phyloP scores from a whole-genome alignment of 2,888 invertebrate genomes.

The Maniola hyperantus region DNA sequence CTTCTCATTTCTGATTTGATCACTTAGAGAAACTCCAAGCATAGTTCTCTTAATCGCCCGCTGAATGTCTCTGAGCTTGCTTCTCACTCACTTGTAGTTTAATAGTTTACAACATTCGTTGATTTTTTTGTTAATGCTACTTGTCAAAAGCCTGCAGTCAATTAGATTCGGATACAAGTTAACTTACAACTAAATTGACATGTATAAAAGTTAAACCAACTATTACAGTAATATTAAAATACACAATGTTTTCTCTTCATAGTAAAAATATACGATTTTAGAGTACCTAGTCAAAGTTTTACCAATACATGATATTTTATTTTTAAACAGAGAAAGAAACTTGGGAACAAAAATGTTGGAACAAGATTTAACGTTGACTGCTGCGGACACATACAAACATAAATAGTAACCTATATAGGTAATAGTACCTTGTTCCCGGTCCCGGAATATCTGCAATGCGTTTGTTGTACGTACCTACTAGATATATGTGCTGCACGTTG shows the following conservation, averaged over 20 bases:
- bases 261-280: background rate
- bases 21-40: too few relatives aligned
- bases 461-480: conserved; percentile 1
- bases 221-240: background rate
- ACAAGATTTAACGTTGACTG: conserved; percentile 9
- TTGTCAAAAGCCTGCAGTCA: too few relatives aligned
- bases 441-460: conserved; percentile 18
- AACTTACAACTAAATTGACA: too few relatives aligned
- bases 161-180: too few relatives aligned
- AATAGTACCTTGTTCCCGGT: conserved; percentile 1
- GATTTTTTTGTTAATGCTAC: too few relatives aligned
- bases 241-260: background rate
- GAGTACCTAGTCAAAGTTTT: background rate
- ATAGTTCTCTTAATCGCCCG: too few relatives aligned
- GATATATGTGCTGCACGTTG: conserved; percentile 1
- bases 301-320: background rate
- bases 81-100: too few relatives aligned
- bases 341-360: background rate
- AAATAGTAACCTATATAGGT: conserved; percentile 1
- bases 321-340: background rate
- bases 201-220: background rate
- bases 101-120: too few relatives aligned
- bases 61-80: too few relatives aligned
- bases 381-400: conserved; percentile 5
- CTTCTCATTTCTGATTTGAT: too few relatives aligned